phyloP scores from a whole-genome alignment of 2,113 vertebrate species.

The Chamaetylas fuelleborni region DNA sequence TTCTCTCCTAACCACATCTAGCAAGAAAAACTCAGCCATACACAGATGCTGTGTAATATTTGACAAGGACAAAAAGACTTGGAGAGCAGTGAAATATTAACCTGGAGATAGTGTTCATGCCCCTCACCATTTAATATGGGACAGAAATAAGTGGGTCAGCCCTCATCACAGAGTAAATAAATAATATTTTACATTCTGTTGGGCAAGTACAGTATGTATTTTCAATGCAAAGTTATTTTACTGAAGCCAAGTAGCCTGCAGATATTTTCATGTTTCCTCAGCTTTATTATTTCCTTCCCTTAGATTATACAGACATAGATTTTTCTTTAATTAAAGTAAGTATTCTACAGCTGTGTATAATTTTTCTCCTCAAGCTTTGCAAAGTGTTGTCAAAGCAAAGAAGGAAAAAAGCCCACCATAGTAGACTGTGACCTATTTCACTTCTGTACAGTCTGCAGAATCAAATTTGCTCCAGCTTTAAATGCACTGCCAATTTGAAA shows the following conservation, averaged over 20 bases:
- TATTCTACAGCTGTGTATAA: background rate
- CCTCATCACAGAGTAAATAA: conserved; percentile 29
- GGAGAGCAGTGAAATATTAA: conserved; percentile 17
- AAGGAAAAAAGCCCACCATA: background rate
- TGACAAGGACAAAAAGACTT: conserved; percentile 29
- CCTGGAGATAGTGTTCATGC: background rate
- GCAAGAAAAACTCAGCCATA: background rate
- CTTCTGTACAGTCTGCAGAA: conserved; percentile 14
- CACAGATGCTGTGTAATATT: background rate
- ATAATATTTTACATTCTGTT: background rate
- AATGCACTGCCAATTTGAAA: conserved; percentile 41
- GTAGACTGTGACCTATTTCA: conserved; percentile 30
- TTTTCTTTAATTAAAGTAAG: background rate
- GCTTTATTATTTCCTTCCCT: conserved; percentile 15
- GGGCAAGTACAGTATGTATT: background rate
- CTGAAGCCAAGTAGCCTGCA: conserved; percentile 9
- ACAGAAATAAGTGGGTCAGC: conserved; percentile 14
- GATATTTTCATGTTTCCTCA: background rate
- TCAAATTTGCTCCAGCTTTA: conserved; percentile 45
- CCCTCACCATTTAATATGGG: background rate
- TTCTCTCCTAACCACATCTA: conserved; percentile 1
- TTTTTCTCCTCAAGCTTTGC: conserved; percentile 7
- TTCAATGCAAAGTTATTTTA: background rate
- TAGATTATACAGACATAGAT: background rate
- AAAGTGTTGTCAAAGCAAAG: background rate